Evolutionary conservation across 2,888 invertebrate genomes (phyloP).

Genomic region (Stenchaetothrips biformis): DNA sequence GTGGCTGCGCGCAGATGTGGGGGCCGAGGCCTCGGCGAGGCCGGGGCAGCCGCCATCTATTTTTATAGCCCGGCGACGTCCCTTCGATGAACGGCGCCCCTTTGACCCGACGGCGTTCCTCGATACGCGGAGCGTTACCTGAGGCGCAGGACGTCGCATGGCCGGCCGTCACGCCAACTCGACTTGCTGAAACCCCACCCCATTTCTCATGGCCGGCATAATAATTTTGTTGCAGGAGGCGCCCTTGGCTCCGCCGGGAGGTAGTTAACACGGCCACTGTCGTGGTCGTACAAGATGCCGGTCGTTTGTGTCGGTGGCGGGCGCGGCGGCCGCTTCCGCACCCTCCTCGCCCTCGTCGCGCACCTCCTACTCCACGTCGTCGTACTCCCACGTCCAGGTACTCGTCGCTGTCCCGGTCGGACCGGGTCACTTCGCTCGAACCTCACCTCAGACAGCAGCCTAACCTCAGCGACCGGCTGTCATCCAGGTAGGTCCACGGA

Average conservation of each 20-base stretch:
- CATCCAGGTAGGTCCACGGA: background rate
- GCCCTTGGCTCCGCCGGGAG: conserved; percentile 13
- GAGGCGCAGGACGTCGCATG: background rate
- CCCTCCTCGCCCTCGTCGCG: conserved; percentile 4
- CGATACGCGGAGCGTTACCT: conserved; percentile 12
- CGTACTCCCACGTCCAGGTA: background rate
- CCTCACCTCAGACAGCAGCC: background rate
- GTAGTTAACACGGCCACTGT: background rate
- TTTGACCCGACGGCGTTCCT: background rate
- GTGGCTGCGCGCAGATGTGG: no score
- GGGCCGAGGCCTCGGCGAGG: background rate
- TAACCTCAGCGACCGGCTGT: background rate
- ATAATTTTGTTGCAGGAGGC: background rate
- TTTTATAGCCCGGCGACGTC: background rate
- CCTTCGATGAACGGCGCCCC: conserved; percentile 5
- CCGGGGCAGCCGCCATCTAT: background rate
- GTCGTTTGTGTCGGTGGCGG: conserved; percentile 12
- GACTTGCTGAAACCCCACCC: background rate
- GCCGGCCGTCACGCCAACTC: background rate
- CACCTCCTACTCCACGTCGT: background rate
- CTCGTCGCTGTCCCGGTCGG: background rate
- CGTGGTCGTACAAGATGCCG: conserved; percentile 17
- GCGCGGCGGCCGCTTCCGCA: conserved; percentile 8
- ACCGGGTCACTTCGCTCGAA: conserved; percentile 7
- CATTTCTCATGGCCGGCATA: background rate